Evolutionary conservation across 1,140 invertebrate genomes (phyloP).

Genomic region (Trinorchestia longiramus): DNA sequence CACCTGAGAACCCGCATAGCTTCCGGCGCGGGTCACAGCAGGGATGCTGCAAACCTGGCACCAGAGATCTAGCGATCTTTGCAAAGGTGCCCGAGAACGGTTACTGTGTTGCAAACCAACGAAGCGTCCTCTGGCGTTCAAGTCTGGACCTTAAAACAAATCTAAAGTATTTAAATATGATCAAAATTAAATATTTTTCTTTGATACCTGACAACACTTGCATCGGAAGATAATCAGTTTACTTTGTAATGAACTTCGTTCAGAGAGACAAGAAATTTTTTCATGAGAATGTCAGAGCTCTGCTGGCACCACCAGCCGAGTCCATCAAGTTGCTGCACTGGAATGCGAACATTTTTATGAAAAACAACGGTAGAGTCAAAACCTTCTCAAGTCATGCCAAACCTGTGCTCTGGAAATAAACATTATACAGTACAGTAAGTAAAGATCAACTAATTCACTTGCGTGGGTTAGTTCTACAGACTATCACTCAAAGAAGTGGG

Average conservation of each 20-base stretch:
- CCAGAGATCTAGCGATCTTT: not conserved
- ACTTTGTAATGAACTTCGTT: not conserved
- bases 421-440: too few species aligned
- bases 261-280: not conserved
- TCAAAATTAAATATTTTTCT: not conserved
- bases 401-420: not conserved
- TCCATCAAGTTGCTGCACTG: not conserved
- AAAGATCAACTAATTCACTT: too few species aligned
- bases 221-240: not conserved
- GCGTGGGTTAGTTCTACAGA: too few species aligned
- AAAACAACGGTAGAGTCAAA: not conserved
- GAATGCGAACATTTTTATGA: not conserved
- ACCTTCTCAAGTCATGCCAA: not conserved
- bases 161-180: not conserved
- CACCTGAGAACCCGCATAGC: constrained; percentile 41
- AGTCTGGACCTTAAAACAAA: not conserved
- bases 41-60: constrained; percentile 41
- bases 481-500: too few species aligned
- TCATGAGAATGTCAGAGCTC: not conserved
- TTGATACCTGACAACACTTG: not conserved
- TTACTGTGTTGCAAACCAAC: not conserved
- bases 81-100: not conserved
- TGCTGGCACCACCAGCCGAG: not conserved
- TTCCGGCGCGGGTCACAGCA: constrained; percentile 50
- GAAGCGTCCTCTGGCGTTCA: not conserved